phyloP scores from a whole-genome alignment of 2,113 vertebrate species.

The Eonycteris spelaea region DNA sequence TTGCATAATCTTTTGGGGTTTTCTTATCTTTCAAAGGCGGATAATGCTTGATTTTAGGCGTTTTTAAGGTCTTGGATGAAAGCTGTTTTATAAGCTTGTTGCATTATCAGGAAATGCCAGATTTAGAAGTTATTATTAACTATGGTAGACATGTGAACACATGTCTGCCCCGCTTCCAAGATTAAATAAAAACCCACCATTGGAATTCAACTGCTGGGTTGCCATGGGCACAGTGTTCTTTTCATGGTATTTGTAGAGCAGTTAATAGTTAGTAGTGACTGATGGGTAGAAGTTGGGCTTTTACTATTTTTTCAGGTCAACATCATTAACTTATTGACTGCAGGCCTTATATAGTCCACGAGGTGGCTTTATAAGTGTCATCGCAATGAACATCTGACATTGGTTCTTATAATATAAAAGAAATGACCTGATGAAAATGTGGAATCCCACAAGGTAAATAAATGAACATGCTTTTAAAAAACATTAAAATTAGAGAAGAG shows the following conservation, averaged over 20 bases:
- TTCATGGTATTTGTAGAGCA: slow-evolving; percentile 21
- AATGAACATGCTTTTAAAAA: slow-evolving; percentile 7
- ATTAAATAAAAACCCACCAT: not conserved
- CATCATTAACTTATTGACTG: slow-evolving; percentile 63
- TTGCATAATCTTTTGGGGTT: slow-evolving; percentile 51
- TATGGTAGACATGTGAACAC: not conserved
- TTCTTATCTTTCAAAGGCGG: slow-evolving; percentile 65
- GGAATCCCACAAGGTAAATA: slow-evolving; percentile 46
- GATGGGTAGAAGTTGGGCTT: slow-evolving; percentile 31
- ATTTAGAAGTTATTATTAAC: slow-evolving; percentile 72
- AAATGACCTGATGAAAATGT: slow-evolving; percentile 48
- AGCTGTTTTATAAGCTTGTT: slow-evolving; percentile 57
- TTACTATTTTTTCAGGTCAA: slow-evolving; percentile 48
- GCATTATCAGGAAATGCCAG: slow-evolving; percentile 68
- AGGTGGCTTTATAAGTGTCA: slow-evolving; percentile 38
- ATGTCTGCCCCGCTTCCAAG: not conserved
- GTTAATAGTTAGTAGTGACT: slow-evolving; percentile 40
- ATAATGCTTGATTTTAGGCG: slow-evolving; percentile 53
- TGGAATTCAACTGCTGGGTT: slow-evolving; percentile 45
- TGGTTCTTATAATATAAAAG: slow-evolving; percentile 7
- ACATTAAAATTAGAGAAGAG: not conserved
- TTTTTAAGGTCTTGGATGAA: slow-evolving; percentile 62
- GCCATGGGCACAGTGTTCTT: slow-evolving; percentile 51
- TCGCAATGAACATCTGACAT: slow-evolving; percentile 6
- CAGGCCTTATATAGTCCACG: slow-evolving; percentile 34